These are phyloP conservation scores for Rhynchonema sp. DNA, from an alignment of 2,888 invertebrate species.

Conservation along the genomic window DNA sequence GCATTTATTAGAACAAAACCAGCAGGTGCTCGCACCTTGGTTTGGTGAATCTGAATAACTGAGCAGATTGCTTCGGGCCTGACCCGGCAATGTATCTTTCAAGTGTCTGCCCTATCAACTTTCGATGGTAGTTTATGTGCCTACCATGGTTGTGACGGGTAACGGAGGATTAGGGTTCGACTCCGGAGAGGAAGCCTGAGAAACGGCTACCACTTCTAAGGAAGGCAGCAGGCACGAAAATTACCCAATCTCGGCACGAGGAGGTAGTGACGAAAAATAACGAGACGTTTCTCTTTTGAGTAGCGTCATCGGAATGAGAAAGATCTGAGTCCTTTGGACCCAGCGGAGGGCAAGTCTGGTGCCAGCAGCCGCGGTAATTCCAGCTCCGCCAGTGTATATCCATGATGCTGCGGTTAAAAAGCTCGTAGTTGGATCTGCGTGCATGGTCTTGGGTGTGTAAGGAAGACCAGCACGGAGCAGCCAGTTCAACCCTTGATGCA, in stretches of 20 bases:
- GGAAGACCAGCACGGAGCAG: slow-evolving; percentile 12
- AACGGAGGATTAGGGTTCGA: slow-evolving; percentile 43
- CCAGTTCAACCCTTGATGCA: slow-evolving; percentile 21
- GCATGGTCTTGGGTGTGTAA: slow-evolving; percentile 10
- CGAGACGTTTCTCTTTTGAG: slow-evolving; percentile 27
- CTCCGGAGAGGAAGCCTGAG: background rate
- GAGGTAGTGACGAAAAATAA: slow-evolving; percentile 50
- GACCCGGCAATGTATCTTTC: slow-evolving; percentile 36
- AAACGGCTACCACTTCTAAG: background rate
- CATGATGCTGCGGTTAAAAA: background rate
- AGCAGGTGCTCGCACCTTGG: slow-evolving; percentile 29
- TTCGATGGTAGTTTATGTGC: background rate
- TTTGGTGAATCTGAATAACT: slow-evolving; percentile 30
- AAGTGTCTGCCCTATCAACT: slow-evolving; percentile 36
- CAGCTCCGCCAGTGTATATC: background rate
- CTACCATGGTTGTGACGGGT: slow-evolving; percentile 48
- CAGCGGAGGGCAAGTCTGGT: background rate
- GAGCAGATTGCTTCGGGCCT: slow-evolving; percentile 17
- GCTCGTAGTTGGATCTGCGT: background rate
- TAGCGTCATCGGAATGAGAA: background rate
- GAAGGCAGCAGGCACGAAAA: background rate
- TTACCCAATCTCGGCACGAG: slow-evolving; percentile 31
- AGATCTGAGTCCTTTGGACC: background rate
- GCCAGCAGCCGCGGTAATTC: background rate
- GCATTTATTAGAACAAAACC: slow-evolving; percentile 28